Conservation (phyloP, 1,140 invertebrate genomes). For the Calliopsis andreniformis region DNA sequence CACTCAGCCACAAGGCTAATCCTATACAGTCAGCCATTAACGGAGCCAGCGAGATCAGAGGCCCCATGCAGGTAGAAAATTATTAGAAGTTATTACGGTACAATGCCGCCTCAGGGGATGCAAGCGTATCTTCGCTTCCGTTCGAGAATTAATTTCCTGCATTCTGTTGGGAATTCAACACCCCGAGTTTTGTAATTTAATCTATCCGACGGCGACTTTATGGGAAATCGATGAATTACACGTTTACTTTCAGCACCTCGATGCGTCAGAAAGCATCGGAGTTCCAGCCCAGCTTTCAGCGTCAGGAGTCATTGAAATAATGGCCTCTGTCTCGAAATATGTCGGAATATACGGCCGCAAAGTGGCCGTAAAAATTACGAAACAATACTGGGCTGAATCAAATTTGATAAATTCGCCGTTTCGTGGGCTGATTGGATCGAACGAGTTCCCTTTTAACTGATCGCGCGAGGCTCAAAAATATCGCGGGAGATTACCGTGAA, state of each 20-base stretch:
- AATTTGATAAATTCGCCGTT: too few species aligned
- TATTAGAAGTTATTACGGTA: conserved; percentile 63
- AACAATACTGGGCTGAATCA: too few species aligned
- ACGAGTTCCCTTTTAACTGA: too few species aligned
- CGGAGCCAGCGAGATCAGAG: conserved; percentile 8
- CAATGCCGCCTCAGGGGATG: conserved; percentile 36
- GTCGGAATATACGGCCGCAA: too few species aligned
- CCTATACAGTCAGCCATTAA: conserved; percentile 15
- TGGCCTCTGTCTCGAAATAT: too few species aligned
- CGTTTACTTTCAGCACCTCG: not conserved
- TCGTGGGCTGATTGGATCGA: too few species aligned
- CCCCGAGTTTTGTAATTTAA: conserved; percentile 63
- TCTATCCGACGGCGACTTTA: conserved; percentile 20
- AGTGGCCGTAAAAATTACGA: too few species aligned
- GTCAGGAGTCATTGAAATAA: too few species aligned
- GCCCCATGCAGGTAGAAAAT: conserved; percentile 50
- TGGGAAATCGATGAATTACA: conserved; percentile 22
- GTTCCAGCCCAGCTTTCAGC: too few species aligned
- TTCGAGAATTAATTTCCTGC: conserved; percentile 62
- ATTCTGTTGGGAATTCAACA: conserved; percentile 34
- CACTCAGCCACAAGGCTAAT: too few species aligned
- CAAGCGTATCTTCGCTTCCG: conserved; percentile 34
- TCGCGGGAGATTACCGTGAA: not conserved
- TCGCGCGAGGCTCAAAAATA: too few species aligned
- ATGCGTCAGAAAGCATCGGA: not conserved